Evolutionary conservation across 2,888 invertebrate species (phyloP).

Genomic region (Microplitis deprimator): DNA sequence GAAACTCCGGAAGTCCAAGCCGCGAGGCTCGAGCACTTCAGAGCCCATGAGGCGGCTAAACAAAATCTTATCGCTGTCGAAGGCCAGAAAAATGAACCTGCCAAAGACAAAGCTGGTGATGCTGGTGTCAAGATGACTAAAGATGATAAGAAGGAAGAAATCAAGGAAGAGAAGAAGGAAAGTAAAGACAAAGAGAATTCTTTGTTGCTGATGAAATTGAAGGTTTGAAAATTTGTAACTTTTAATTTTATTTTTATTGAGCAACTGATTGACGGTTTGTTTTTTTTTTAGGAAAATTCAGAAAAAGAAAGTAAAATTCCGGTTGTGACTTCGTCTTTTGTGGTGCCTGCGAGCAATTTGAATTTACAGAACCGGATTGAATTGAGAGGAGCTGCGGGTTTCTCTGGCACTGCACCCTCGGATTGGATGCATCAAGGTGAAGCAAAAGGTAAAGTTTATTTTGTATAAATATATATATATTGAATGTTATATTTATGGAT

Average conservation of each 20-base stretch:
- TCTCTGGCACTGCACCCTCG: constrained; percentile 31
- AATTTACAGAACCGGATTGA: constrained; percentile 47
- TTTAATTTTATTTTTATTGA: no score
- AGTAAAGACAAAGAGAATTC: background rate
- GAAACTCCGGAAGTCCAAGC: constrained; percentile 70
- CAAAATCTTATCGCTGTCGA: constrained; percentile 6
- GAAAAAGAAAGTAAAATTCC: constrained; percentile 29
- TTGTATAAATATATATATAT: background rate
- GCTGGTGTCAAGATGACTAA: background rate
- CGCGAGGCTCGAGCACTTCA: constrained; percentile 66
- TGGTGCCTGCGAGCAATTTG: constrained; percentile 43
- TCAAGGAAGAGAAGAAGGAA: constrained; percentile 7
- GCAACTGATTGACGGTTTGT: no score
- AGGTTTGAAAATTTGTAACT: background rate
- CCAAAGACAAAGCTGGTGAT: background rate
- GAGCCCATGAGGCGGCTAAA: constrained; percentile 63
- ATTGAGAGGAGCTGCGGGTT: constrained; percentile 31
- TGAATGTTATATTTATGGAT: background rate
- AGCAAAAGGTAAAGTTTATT: constrained; percentile 17
- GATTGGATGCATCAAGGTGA: constrained; percentile 42
- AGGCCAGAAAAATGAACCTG: constrained; percentile 10
- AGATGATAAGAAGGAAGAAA: background rate
- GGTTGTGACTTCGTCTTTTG: constrained; percentile 46
- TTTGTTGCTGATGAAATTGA: constrained; percentile 6
- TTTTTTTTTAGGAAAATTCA: background rate